Base-by-base conservation (phyloP, 2,888 invertebrate genomes). In the Drosophila niveifrons region DNA sequence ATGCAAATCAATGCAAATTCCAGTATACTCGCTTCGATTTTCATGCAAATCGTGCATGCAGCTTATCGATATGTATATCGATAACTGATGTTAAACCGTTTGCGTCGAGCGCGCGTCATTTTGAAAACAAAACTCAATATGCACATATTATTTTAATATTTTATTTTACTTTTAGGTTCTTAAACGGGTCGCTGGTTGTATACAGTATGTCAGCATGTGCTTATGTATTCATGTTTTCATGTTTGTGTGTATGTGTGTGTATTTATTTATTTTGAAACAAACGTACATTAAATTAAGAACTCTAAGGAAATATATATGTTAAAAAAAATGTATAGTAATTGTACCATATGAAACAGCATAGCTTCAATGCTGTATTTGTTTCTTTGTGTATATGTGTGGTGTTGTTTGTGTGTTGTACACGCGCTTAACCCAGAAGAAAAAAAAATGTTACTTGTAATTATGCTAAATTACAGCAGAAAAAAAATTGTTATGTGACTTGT, bases 391-490 rank as follows among this genome's bases (percentile, higher is more conserved):
- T 59, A 17, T 66, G 34, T 44, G 15, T 61, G 28, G 28, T 52
- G 11, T 55, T 72, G 28, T 57, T 53, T 55, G 9, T 57, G 23
- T 51, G 50, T 56, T 67, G 59, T 61, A 58, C 47, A 74, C 75
- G 70, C 58, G 66, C 66, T 41, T 56, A 52, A 66, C 58, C 63
- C 79, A 64, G n/a, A n/a, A 69, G 69, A 50, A 34, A 34, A 18
- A 23, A 69, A 74, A 50, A 34, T n/a, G 11, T 36, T 36, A 15
- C 23, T 28, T 55, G 39, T 46, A 58, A 56, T 62, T 67, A 74
- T 66, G 63, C 80, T 86, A 64, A 75, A 65, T 80, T 85, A 85
- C 73, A 83, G 66, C 67, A 73, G 59, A 44, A 62, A 63, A 79
- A 79, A 80, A 78, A 70, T 44, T 48, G 34, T 66, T 76, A 50